These are phyloP conservation scores for Drosophila trapezifrons DNA, from an alignment of 1,140 invertebrate genomes.

Conservation along the genomic window DNA sequence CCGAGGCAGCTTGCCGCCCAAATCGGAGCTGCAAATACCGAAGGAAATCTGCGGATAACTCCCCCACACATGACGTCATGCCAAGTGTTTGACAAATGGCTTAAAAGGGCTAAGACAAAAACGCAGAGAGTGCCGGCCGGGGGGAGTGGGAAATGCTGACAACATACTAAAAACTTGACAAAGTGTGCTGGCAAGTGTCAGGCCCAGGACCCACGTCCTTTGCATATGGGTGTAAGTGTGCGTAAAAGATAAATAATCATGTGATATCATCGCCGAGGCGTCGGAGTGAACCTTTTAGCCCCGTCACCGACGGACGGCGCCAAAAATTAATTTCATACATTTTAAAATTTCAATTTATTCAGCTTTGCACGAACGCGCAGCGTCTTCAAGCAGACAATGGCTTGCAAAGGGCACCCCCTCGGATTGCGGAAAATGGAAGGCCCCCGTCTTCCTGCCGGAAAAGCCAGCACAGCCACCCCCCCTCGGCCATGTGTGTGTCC, in stretches of 20 bases:
- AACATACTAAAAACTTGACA: conserved; percentile 81
- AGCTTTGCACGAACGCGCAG: conserved; percentile 72
- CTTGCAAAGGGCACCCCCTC: not conserved
- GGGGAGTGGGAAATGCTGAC: conserved; percentile 48
- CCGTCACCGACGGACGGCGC: conserved; percentile 45
- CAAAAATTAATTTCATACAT: conserved; percentile 82
- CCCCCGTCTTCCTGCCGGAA: conserved; percentile 18
- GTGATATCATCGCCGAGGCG: conserved; percentile 66
- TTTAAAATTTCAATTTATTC: conserved; percentile 82
- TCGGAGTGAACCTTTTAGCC: conserved; percentile 48
- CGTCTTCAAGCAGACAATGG: conserved; percentile 70
- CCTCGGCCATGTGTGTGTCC: conserved; percentile 45
- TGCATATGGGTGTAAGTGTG: conserved; percentile 78
- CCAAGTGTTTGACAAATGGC: conserved; percentile 79
- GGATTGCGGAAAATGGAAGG: conserved; percentile 3
- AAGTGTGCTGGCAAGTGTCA: conserved; percentile 79
- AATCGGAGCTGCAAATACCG: conserved; percentile 46
- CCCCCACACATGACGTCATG: conserved; percentile 67
- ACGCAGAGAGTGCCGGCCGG: conserved; percentile 1
- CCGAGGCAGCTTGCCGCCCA: conserved; percentile 19
- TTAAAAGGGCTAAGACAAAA: conserved; percentile 66
- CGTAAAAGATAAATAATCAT: conserved; percentile 81
- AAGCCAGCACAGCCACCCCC: conserved; percentile 5
- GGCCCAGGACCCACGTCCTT: conserved; percentile 60
- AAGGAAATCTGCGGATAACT: conserved; percentile 2